A percentile compares a stretch with the other conserved stretches of the same genome.
These are phyloP conservation scores for Venustaconcha ellipsiformis DNA, from an alignment of 1,140 invertebrate genomes.

Conservation along the genomic window DNA sequence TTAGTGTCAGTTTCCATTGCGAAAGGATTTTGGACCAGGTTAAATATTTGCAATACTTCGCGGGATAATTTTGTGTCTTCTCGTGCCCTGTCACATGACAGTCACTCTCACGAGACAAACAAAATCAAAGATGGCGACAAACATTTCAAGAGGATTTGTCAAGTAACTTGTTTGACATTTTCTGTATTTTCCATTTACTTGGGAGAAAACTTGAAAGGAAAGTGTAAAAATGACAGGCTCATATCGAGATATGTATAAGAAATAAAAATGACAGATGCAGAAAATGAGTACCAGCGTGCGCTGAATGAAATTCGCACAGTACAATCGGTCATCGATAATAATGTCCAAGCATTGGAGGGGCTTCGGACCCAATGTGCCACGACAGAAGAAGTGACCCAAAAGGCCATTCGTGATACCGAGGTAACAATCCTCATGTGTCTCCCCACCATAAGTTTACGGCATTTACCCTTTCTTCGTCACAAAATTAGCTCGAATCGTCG, in stretches of 20 bases:
- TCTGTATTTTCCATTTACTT: too few relatives aligned
- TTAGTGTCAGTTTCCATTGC: slow-evolving; percentile 2
- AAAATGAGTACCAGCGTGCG: slow-evolving; percentile 61
- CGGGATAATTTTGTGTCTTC: slow-evolving; percentile 27
- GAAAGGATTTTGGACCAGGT: too few relatives aligned
- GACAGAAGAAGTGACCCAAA: slow-evolving; percentile 91
- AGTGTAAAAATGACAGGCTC: too few relatives aligned
- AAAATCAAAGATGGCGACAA: slow-evolving; percentile 33
- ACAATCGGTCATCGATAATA: slow-evolving; percentile 96
- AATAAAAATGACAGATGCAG: slow-evolving; percentile 52
- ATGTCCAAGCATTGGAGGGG: slow-evolving; percentile 89
- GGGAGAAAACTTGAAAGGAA: not conserved
- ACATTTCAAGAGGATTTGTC: not conserved
- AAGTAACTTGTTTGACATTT: not conserved
- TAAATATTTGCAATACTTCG: slow-evolving; percentile 3
- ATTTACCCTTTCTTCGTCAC: not conserved
- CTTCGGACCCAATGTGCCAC: slow-evolving; percentile 92
- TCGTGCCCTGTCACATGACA: slow-evolving; percentile 29
- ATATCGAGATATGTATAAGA: slow-evolving; percentile 4
- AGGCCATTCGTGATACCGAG: slow-evolving; percentile 94
- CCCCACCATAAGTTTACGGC: not conserved
- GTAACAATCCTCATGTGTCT: slow-evolving; percentile 70
- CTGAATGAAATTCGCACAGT: slow-evolving; percentile 69
- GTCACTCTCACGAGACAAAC: slow-evolving; percentile 25
- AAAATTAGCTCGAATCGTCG: too few relatives aligned